Percentiles rank a stretch among this genome's conserved stretches.
These are phyloP conservation scores for Trinorchestia longiramus DNA, from an alignment of 1,140 invertebrate genomes.

Conservation along the genomic window DNA sequence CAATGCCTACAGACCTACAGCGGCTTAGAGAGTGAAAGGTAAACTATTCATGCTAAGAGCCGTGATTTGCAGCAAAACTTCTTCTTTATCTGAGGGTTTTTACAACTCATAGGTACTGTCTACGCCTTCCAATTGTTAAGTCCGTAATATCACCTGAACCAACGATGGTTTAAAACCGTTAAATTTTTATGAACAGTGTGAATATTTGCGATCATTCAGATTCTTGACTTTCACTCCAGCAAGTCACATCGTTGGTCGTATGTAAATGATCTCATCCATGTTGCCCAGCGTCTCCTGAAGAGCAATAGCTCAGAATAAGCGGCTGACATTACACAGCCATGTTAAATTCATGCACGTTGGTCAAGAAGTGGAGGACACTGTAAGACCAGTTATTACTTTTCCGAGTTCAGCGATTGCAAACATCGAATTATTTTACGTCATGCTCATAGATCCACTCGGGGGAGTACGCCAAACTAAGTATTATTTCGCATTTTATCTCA, in stretches of 20 bases:
- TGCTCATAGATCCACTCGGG: background rate
- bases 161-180: background rate
- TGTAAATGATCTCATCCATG: slow-evolving; percentile 17
- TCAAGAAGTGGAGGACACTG: background rate
- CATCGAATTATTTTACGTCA: background rate
- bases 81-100: background rate
- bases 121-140: background rate
- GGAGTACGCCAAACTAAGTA: background rate
- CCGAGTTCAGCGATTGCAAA: background rate
- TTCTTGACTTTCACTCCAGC: background rate
- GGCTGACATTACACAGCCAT: slow-evolving; percentile 20
- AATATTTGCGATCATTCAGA: background rate
- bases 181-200: background rate
- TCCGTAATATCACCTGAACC: background rate
- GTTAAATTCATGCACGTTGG: background rate
- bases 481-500: background rate
- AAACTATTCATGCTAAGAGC: background rate
- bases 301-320: slow-evolving; percentile 28
- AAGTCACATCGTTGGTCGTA: background rate
- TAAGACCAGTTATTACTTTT: background rate
- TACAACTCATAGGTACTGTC: background rate
- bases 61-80: background rate
- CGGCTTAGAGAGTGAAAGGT: background rate
- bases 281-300: background rate
- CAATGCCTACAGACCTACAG: background rate